Evolutionary conservation across 2,888 invertebrate genomes (phyloP).

Genomic region (Papilio demoleus): DNA sequence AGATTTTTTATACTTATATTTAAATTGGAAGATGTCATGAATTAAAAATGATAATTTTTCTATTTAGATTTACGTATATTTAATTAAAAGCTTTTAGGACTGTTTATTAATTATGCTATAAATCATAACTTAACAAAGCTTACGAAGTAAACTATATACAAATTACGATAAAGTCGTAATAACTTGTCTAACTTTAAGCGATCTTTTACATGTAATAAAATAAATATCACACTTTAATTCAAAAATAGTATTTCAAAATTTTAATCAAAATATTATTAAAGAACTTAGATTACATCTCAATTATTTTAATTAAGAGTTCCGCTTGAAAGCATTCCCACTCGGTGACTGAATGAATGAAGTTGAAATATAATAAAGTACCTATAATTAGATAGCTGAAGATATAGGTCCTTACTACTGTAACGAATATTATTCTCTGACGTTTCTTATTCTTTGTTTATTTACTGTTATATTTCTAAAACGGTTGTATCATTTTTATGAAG

Average conservation of each 20-base stretch:
- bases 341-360: not conserved
- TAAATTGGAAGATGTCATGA: too few species aligned
- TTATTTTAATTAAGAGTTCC: conserved; percentile 9
- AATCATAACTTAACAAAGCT: too few species aligned
- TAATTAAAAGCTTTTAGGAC: too few species aligned
- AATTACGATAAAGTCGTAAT: not conserved
- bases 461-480: too few species aligned
- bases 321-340: conserved; percentile 1
- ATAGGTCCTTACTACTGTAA: too few species aligned
- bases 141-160: not conserved
- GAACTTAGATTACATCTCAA: not conserved
- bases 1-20: too few species aligned
- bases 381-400: not conserved
- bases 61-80: too few species aligned
- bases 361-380: not conserved
- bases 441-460: too few species aligned
- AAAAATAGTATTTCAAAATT: not conserved
- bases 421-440: too few species aligned
- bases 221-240: not conserved
- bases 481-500: too few species aligned
- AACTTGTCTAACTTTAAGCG: not conserved
- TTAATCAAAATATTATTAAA: not conserved
- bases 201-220: not conserved
- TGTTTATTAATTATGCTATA: too few species aligned
- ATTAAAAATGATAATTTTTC: too few species aligned